Evolutionary conservation across 2,797 vertebrate species (phyloP), one percentile per base, ranked within the genome.

Genomic region (Squalus acanthias): DNA sequence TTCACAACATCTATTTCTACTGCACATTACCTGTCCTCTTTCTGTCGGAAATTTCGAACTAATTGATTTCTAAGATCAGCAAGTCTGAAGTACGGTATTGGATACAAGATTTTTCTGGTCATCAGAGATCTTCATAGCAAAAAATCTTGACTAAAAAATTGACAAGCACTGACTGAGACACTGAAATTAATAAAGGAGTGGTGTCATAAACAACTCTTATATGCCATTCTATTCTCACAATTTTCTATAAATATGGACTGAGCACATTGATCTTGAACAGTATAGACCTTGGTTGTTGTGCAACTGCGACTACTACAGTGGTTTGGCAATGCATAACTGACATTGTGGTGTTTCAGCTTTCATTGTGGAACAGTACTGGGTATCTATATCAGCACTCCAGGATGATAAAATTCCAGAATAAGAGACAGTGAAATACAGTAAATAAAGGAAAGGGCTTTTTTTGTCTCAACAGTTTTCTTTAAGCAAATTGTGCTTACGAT

Each of bases 31-130:
- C 67, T 57, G 20, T 69, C 12, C 60, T 67, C 63, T 94, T 50
- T 76, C 29, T 76, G 50, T 46, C 20, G 8, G 17, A 50, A 69
- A 70, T 95, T 76, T 8, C 24, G 53, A 95, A 60, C 70, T 33
- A 92, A n/a, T 65, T 92, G 13, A 33, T 92, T 92, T 92, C 60
- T 24, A 93, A 95, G 12, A 95, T 76, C 69, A 95, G 70, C 70
- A 95, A 33, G 17, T 57, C 50, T 57, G 46, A 57, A 76, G 53
- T 57, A 76, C 3, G 26, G 33, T 22, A 39, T 65, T 33, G 33
- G 33, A 65, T 17, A 15, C 4, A 57, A 20, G 9, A 22, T 50
- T 50, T 95, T 57, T 74, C 50, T 57, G 17, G 33, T 76, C 33
- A 60, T 57, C 15, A n/a, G 70, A 60, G n/a, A 57, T 76, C 24